A percentile compares a stretch with the other conserved stretches of the same genome.
phyloP scores from a whole-genome alignment of 2,797 vertebrate species.

The Poeciliopsis gracilis region DNA sequence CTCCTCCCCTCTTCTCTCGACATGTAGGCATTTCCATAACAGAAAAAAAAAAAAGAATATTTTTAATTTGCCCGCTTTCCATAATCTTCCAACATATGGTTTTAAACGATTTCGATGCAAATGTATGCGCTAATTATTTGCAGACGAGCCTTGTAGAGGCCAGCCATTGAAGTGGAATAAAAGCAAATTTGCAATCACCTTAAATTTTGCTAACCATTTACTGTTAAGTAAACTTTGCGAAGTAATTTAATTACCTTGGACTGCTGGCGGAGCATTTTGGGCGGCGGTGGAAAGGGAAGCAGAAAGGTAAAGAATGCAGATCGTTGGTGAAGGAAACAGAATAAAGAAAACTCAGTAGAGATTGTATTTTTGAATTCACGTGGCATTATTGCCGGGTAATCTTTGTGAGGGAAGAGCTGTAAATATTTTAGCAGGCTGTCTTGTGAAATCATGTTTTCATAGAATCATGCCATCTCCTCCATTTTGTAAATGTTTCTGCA shows the following conservation, averaged over 20 bases:
- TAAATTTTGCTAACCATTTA: conserved; percentile 87
- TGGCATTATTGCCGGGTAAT: conserved; percentile 13
- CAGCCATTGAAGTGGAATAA: conserved; percentile 89
- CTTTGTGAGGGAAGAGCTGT: conserved; percentile 10
- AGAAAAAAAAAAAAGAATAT: conserved; percentile 68
- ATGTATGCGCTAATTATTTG: conserved; percentile 92
- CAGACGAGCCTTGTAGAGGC: conserved; percentile 87
- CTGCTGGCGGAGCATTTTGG: conserved; percentile 70
- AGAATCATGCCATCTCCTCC: conserved; percentile 7
- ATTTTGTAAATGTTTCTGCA: conserved; percentile 41
- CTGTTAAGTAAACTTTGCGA: conserved; percentile 89
- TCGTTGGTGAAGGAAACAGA: background rate
- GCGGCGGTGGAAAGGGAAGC: conserved; percentile 32
- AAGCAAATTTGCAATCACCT: conserved; percentile 92
- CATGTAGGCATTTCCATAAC: conserved; percentile 84
- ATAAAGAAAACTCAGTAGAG: conserved; percentile 28
- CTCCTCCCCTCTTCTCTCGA: conserved; percentile 58
- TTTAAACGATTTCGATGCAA: conserved; percentile 92
- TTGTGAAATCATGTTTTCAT: conserved; percentile 28
- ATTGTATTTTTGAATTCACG: conserved; percentile 36
- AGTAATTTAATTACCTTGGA: conserved; percentile 88
- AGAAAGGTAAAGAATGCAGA: conserved; percentile 52
- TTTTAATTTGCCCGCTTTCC: conserved; percentile 84
- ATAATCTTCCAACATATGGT: conserved; percentile 90
- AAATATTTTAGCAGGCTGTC: conserved; percentile 26